These are phyloP conservation scores for Patella pellucida DNA, from an alignment of 2,888 invertebrate genomes.

Conservation along the genomic window DNA sequence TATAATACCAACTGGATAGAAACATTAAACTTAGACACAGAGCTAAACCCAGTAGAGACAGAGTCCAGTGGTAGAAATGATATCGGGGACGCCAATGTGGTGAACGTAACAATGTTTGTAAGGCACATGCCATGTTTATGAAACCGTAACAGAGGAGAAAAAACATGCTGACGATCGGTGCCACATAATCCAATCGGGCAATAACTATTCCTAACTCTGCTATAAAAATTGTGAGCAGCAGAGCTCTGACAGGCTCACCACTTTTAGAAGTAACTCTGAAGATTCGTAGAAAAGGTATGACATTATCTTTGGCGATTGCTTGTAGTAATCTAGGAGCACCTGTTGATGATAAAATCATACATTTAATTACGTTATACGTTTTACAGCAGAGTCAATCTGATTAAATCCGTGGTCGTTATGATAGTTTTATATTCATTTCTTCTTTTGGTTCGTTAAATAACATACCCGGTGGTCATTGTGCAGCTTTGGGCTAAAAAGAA, in stretches of 20 bases:
- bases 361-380: too few relatives aligned
- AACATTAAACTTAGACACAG: constrained; percentile 67
- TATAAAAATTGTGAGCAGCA: constrained; percentile 81
- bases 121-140: constrained; percentile 96
- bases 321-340: constrained; percentile 78
- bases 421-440: too few relatives aligned
- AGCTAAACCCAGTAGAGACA: constrained; percentile 60
- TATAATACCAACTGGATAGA: constrained; percentile 65
- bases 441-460: too few relatives aligned
- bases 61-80: constrained; percentile 77
- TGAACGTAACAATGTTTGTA: constrained; percentile 89
- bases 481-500: too few relatives aligned
- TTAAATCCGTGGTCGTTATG: too few relatives aligned
- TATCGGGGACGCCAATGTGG: constrained; percentile 99
- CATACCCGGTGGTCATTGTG: too few relatives aligned
- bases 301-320: constrained; percentile 96
- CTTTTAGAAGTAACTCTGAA: constrained; percentile 91
- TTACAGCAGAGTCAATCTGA: too few relatives aligned
- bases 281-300: constrained; percentile 93
- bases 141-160: constrained; percentile 99
- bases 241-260: constrained; percentile 95
- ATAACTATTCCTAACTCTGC: constrained; percentile 81
- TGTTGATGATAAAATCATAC: constrained; percentile 30
- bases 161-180: constrained; percentile 95
- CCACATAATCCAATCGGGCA: constrained; percentile 94